Base-by-base conservation (phyloP, 2,113 vertebrate species). In the Neodontobutis hainanensis region DNA sequence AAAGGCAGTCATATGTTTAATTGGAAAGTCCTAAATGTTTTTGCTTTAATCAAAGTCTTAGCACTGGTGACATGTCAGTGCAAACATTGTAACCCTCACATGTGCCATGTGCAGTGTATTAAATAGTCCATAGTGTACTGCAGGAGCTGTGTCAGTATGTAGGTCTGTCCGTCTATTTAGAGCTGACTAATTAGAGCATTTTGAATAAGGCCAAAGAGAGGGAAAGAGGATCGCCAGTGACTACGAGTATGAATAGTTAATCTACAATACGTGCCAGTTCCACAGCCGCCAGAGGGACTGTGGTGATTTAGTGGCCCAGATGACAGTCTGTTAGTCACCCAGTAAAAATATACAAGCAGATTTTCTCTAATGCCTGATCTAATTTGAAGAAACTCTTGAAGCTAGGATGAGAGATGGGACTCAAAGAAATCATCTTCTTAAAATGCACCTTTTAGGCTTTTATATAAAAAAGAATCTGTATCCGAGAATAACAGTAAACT, bases 131-230 rank as follows among this genome's bases (percentile, higher is more conserved):
- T 27, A 27, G 19, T 27, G 19, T 27, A 27, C 19, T 27, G 19
- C 19, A 71, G 53, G 66, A 61, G 52, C 48, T 59, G 80, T 77
- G 85, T 82, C 78, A 79, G 68, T 73, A 85, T 90, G 86, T 91
- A 87, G 90, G 90, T 90, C 86, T 80, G 78, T 80, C 83, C 74
- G 65, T 83, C 90, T 93, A 93, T 92, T 89, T 93, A 87, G 74
- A 85, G 80, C 82, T 81, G 85, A 88, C 90, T 92, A 93, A 92
- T 92, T 92, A 90, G 92, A 88, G 77, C 89, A 86, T 65, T 78
- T 44, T 80, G 73, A 93, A 92, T 78, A 84, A 90, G 91, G 91
- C 84, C 91, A 85, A 57, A 6, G 83, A 71, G 68, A 49, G 56
- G 40, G 65, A 34, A 56, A 58, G 65, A 61, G 48, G 19, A 12